Base-by-base conservation (phyloP, 1,140 invertebrate species). In the Riptortus pedestris region DNA sequence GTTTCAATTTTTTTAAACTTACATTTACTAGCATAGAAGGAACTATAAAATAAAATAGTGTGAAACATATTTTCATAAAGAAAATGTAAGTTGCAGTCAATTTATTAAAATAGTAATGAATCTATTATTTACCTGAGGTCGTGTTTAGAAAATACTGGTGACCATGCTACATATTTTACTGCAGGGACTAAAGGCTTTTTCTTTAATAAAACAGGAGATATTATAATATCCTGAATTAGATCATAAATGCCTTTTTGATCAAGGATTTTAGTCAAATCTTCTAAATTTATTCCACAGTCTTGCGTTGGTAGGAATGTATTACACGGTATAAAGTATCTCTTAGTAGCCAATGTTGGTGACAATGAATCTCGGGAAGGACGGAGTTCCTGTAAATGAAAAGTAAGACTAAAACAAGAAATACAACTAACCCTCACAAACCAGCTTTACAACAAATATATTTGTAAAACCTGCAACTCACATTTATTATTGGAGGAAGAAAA, bases 331-430 rank as follows among this genome's bases (percentile, higher is more conserved):
- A 55, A 55, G 22, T 5, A 55, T 18, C 51, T 55, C 26, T 55
- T 24, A 3, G 51, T 55, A 12, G 16, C 20, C 51, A 55, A 24
- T 9, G 16, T 26, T 0, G 51, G 22, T 7, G 7, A 16, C 24
- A 24, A 24, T 14, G 2, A 16, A 12, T 55, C 24, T 1, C 14
- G 18, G 14, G 24, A 55, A 24, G 51, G 24, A 24, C 16, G 18
- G 9, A 55, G 18, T 26, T 24, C n/a, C 51, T 55, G 51, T 9
- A 2, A 51, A 51, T 3, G 24, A 1, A n/a, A 20, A 7, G 4
- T 24, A 26, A 47, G 22, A 20, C 22, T 47, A 47, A 47, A 20
- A 22, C 4, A 47, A 22, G 45, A 47, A 47, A 47, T 90, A 85
- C 65, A 93, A 78, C 64, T 85, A n/a, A n/a, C n/a, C n/a, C n/a